phyloP scores from a whole-genome alignment of 2,113 vertebrate genomes.

The Tragelaphus buxtoni region DNA sequence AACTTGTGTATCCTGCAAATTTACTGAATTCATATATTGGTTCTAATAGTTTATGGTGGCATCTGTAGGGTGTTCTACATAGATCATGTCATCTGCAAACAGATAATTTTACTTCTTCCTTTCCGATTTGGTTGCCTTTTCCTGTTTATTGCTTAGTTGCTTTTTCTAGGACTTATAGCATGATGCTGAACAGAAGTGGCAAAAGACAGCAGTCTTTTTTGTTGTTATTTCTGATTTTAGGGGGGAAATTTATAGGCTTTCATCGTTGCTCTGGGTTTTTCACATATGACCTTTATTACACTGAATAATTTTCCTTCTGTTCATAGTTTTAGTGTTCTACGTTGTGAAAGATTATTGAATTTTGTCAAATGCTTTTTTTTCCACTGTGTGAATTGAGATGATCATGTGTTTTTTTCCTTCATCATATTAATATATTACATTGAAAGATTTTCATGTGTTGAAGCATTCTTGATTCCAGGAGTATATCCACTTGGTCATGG shows the following conservation, averaged over 20 bases:
- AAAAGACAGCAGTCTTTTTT: neutral
- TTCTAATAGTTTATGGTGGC: neutral
- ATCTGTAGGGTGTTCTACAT: neutral
- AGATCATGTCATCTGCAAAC: neutral
- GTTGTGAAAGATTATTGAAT: neutral
- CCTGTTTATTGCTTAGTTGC: neutral
- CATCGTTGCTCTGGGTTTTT: neutral
- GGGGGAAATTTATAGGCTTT: neutral
- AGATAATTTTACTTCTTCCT: neutral
- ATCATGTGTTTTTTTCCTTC: neutral
- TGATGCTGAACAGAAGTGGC: neutral
- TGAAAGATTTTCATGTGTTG: neutral
- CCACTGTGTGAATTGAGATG: neutral
- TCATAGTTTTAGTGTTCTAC: neutral
- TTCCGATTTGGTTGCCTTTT: neutral
- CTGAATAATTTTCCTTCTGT: neutral
- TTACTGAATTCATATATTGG: neutral
- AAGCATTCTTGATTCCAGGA: neutral
- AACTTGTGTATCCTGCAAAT: neutral
- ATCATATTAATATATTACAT: neutral
- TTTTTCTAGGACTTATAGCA: neutral
- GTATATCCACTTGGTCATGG: neutral
- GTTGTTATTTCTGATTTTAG: neutral
- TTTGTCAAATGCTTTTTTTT: neutral
- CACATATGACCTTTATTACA: neutral